phyloP scores from a whole-genome alignment of 2,888 invertebrate genomes.

The Drosophila bunnanda region DNA sequence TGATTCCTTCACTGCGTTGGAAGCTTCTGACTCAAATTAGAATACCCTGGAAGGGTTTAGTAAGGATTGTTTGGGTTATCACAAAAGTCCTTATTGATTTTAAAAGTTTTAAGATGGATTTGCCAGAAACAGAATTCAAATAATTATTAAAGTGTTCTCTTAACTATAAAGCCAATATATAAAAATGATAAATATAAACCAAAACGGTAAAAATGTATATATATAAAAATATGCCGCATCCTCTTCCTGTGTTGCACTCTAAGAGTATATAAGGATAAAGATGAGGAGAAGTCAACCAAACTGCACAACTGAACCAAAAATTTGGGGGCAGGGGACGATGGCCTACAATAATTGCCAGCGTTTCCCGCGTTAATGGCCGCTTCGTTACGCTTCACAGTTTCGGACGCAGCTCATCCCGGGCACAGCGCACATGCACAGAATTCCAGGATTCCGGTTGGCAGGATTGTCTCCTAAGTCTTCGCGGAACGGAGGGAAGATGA shows the following conservation, averaged over 20 bases:
- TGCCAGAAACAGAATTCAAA: not conserved
- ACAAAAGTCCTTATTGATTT: not conserved
- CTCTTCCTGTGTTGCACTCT: constrained; percentile 4
- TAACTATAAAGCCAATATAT: no score
- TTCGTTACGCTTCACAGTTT: constrained; percentile 55
- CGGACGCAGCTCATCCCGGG: constrained; percentile 14
- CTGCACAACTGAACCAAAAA: not conserved
- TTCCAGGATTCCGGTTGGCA: constrained; percentile 55
- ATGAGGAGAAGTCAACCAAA: not conserved
- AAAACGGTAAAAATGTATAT: not conserved
- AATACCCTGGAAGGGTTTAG: no score
- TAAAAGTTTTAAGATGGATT: not conserved
- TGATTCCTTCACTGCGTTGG: no score
- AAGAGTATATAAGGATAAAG: no score
- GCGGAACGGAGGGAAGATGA: constrained; percentile 54
- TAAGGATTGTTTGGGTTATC: not conserved
- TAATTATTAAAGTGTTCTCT: no score
- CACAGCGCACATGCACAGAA: constrained; percentile 29
- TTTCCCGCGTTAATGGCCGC: constrained; percentile 47
- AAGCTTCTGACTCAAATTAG: no score
- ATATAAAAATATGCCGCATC: no score
- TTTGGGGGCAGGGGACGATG: constrained; percentile 9
- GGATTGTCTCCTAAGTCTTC: constrained; percentile 51
- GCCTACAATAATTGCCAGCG: constrained; percentile 44
- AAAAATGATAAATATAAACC: no score